Conservation (phyloP, 2,797 vertebrate genomes). For the Poecilia picta region DNA sequence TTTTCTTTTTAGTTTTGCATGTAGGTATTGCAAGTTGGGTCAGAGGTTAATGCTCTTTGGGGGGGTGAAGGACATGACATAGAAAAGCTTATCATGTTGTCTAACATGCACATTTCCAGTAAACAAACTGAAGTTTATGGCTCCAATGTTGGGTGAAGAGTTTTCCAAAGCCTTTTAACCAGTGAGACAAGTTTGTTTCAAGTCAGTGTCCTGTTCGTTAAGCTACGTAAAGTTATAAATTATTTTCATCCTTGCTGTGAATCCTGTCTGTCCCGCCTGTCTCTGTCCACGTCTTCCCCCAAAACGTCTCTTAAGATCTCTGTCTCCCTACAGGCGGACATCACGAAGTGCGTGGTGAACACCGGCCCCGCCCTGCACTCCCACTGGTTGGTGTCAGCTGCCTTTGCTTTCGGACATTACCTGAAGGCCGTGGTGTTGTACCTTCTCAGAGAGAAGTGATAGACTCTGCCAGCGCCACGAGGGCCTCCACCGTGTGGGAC, state of each 20-base stretch:
- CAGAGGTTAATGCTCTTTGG: too few relatives aligned
- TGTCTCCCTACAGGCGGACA: constrained; percentile 77
- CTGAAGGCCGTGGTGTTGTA: constrained; percentile 90
- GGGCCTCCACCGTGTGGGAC: constrained; percentile 55
- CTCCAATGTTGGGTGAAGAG: background rate
- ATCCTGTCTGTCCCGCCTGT: too few relatives aligned
- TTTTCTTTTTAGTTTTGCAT: too few relatives aligned
- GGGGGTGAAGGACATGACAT: too few relatives aligned
- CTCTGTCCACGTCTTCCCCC: background rate
- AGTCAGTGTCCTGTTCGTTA: background rate
- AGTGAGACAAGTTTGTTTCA: background rate
- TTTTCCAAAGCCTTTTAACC: background rate
- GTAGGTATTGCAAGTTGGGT: too few relatives aligned
- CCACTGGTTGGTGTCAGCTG: constrained; percentile 90
- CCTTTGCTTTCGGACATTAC: constrained; percentile 89
- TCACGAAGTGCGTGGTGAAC: constrained; percentile 94
- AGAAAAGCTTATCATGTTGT: background rate
- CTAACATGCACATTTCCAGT: background rate
- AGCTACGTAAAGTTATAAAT: background rate
- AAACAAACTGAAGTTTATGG: background rate
- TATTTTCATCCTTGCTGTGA: too few relatives aligned
- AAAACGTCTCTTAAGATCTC: background rate
- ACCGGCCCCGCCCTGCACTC: constrained; percentile 88
- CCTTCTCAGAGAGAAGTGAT: constrained; percentile 93
- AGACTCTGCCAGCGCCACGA: constrained; percentile 15